Base-by-base conservation (phyloP, 2,113 vertebrate species). In the Dryoscopus gambensis region DNA sequence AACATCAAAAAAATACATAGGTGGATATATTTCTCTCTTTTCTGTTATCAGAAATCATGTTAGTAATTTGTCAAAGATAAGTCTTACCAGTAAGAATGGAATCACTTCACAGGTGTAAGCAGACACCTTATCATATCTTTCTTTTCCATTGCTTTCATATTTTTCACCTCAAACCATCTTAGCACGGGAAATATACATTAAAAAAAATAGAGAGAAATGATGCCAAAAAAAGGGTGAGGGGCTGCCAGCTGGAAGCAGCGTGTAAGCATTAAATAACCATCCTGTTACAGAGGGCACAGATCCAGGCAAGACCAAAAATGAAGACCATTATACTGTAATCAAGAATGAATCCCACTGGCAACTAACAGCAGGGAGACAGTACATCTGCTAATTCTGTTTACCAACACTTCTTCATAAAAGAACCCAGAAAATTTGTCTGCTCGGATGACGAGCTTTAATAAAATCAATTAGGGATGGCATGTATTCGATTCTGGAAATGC, bases 261-360 rank as follows among this genome's bases (percentile, higher is more conserved):
- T 37, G 49, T 56, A 69, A 91, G 56, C 62, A 82, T 65, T 91
- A 87, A 93, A 91, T 79, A 96, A 91, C n/a, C 71, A 84, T 68
- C 77, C 87, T 91, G 47, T 91, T 79, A 64, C 21, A 55, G 65
- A 87, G 53, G 81, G 77, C 69, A 87, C 60, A 71, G 62, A 90
- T 89, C 87, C 96, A 95, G 37, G 39, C 74, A 86, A 81, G 69
- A 89, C 77, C 35, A 75, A 95, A 95, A 95, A 94, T 56, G 76
- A 49, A 90, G 64, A 85, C n/a, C 46, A 78, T 95, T 86, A 84
- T 89, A 52, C 37, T 52, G 60, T 56, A 65, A 93, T 75, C 74
- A 79, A 84, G 64, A 89, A 73, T 37, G 44, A 95, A 78, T 84
- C 33, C 47, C 80, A 70, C 49, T 77, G 42, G 63, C 70, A 93